Base-by-base conservation (phyloP, 1,140 invertebrate genomes). In the Orchesella cincta region DNA sequence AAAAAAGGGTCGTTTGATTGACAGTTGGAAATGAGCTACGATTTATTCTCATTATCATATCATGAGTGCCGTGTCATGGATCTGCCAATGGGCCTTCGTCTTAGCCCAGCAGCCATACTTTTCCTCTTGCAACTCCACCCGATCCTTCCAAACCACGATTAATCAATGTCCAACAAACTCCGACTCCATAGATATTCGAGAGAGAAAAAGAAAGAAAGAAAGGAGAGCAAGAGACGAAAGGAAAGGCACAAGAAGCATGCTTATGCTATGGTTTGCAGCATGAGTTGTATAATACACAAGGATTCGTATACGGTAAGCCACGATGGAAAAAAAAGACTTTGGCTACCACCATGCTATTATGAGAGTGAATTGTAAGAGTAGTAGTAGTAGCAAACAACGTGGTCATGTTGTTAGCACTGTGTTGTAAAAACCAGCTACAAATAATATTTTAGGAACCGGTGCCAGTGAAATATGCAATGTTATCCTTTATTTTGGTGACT, bases 1-100 rank as follows among this genome's bases (percentile, higher is more conserved):
- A 67, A 67, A 67, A 67, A 57, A 57, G 62, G 62, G 73, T 20
- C 54, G 76, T 80, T 81, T 81, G 81, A 81, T 81, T 81, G 81
- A 81, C 81, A 81, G 78, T 36, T 80, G 76, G 74, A 78, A 80
- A 81, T 81, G 76, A 81, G 76, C 75, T 81, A 74, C 76, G 78
- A 81, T 81, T 80, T 81, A 81, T 81, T 81, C 81, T 81, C 81
- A 81, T 81, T 81, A 81, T 80, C 76, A 81, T 80, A 78, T 80
- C 78, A 81, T 81, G 81, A 81, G 78, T 79, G 80, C 78, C 80
- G 78, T 81, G 80, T 81, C 78, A 78, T 75, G 74, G 70, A 78
- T 79, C 78, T 79, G 80, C 80, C 80, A 79, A 81, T 79, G 78
- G 76, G 76, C 79, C 71, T 76, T 52, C 78, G 73, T 73, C 72